Percentiles rank a stretch among this genome's conserved stretches.
Evolutionary conservation across 2,797 vertebrate genomes (phyloP).

Genomic region (Pseudochaenichthys georgianus): DNA sequence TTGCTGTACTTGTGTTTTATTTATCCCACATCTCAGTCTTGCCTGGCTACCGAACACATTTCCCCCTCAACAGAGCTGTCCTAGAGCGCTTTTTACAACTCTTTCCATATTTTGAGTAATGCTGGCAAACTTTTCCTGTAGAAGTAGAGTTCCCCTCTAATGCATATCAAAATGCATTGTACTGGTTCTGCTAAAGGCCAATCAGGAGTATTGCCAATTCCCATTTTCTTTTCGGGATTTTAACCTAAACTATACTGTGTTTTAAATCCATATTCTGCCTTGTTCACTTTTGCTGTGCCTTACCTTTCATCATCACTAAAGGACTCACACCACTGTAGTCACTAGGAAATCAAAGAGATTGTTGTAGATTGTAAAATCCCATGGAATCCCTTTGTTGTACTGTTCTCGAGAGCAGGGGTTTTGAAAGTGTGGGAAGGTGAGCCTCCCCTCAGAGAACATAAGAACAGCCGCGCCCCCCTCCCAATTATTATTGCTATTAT

Average conservation of each 20-base stretch:
- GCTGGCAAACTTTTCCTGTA: background rate
- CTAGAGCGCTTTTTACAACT: background rate
- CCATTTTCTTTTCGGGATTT: background rate
- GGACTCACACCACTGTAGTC: background rate
- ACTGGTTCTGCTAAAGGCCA: background rate
- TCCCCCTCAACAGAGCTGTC: background rate
- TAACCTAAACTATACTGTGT: background rate
- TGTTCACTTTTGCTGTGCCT: background rate
- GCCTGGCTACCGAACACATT: background rate
- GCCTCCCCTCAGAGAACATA: no score
- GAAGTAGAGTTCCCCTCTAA: conserved; percentile 4
- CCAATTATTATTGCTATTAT: no score
- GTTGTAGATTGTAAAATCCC: background rate
- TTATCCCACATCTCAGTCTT: background rate
- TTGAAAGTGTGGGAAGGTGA: no score
- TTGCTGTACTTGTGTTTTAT: background rate
- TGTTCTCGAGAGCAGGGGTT: background rate
- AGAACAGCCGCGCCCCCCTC: no score
- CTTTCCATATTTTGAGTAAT: background rate
- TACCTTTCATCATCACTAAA: background rate
- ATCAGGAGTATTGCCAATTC: background rate
- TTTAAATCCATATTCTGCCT: background rate
- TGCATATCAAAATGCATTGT: background rate
- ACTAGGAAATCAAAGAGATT: background rate
- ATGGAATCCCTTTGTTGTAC: background rate